These are phyloP conservation scores for Vulpes lagopus DNA, from an alignment of 2,113 vertebrate species.

Conservation along the genomic window DNA sequence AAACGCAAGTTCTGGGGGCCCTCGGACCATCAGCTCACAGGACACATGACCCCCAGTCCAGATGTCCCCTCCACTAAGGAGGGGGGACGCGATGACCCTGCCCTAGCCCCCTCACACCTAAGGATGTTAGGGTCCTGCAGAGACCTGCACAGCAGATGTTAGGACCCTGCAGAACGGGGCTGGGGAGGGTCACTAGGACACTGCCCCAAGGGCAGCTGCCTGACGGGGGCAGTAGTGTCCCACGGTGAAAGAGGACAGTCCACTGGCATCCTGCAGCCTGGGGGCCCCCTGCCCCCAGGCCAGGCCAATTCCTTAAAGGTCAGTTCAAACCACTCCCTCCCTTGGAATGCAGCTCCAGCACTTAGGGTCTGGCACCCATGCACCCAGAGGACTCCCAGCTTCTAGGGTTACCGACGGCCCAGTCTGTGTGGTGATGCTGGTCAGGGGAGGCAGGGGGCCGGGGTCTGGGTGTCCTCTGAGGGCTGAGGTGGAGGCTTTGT, in stretches of 20 bases:
- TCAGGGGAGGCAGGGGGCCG: neutral
- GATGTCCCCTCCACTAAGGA: neutral
- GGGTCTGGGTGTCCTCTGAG: neutral
- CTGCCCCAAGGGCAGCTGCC: neutral
- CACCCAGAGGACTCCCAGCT: neutral
- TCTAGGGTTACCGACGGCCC: neutral
- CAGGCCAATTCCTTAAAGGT: neutral
- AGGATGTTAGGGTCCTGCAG: neutral
- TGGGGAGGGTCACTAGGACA: too few relatives aligned
- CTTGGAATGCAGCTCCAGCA: neutral
- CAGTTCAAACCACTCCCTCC: neutral
- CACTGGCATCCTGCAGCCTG: neutral
- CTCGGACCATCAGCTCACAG: fast-evolving
- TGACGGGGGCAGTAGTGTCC: conserved; percentile 6
- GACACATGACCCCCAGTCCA: fast-evolving
- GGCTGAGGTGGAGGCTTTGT: neutral
- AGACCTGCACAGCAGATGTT: too few relatives aligned
- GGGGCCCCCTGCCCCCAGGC: neutral
- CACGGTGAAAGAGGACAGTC: fast-evolving
- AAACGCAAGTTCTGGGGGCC: neutral
- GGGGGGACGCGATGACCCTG: neutral
- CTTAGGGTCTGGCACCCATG: neutral
- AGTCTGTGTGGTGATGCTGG: fast-evolving
- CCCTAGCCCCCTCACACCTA: neutral
- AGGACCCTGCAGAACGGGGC: neutral